Evolutionary conservation across 2,113 vertebrate genomes (phyloP).

Genomic region (Mustela nigripes): DNA sequence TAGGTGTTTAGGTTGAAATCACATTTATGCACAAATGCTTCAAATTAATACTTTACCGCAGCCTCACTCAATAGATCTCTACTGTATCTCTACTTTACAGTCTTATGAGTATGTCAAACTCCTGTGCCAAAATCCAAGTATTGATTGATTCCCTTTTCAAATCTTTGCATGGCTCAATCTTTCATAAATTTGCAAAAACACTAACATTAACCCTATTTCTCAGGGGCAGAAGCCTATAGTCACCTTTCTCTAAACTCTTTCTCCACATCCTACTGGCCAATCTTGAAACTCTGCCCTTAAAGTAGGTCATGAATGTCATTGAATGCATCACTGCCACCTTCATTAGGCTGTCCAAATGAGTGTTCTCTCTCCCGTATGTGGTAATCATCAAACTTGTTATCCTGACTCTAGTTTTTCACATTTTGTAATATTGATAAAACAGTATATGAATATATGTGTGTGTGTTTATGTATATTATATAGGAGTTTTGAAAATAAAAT

Average conservation of each 20-base stretch:
- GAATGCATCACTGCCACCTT: background rate
- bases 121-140: background rate
- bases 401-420: background rate
- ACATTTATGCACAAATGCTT: background rate
- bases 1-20: background rate
- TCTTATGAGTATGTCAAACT: background rate
- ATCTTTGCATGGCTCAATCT: background rate
- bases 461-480: background rate
- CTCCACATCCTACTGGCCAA: background rate
- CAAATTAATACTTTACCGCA: background rate
- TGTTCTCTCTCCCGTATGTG: background rate
- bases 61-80: background rate
- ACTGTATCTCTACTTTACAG: background rate
- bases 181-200: background rate
- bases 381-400: background rate
- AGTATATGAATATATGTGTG: background rate
- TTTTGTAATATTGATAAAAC: background rate
- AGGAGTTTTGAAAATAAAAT: background rate
- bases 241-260: background rate
- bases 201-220: background rate
- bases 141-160: background rate
- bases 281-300: background rate
- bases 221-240: background rate
- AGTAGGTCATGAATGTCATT: background rate
- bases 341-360: background rate